These are phyloP conservation scores for Cryptomyrus ogoouensis DNA, from an alignment of 2,113 vertebrate species.

Conservation along the genomic window DNA sequence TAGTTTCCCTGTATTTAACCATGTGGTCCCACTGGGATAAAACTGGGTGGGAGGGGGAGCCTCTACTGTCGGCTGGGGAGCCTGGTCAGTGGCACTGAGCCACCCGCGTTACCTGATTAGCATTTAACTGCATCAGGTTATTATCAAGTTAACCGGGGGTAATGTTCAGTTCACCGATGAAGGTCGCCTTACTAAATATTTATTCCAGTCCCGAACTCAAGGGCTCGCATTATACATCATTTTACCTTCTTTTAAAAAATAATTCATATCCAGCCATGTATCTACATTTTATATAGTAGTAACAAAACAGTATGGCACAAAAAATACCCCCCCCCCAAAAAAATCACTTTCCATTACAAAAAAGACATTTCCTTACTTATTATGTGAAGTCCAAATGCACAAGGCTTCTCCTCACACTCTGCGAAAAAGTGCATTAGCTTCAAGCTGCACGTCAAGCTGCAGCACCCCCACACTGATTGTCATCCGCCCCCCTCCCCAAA, in stretches of 20 bases:
- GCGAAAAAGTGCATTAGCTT: background rate
- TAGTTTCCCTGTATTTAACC: background rate
- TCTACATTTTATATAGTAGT: background rate
- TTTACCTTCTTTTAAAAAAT: background rate
- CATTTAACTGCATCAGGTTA: background rate
- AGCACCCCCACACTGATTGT: background rate
- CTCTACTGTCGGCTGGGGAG: background rate
- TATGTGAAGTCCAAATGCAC: background rate
- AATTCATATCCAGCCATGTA: background rate
- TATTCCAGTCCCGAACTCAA: background rate
- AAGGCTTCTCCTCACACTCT: background rate
- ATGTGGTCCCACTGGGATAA: constrained; percentile 1
- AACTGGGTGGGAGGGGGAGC: background rate
- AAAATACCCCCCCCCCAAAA: background rate
- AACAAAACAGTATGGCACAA: constrained; percentile 7
- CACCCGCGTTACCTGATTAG: background rate
- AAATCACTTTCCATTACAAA: background rate
- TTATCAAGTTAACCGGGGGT: background rate
- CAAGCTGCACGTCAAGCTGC: background rate
- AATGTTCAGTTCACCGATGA: background rate
- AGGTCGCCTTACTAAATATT: background rate
- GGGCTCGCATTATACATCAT: background rate
- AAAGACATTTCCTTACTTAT: background rate
- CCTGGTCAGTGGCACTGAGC: background rate
- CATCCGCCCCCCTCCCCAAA: background rate